phyloP scores from a whole-genome alignment of 1,140 invertebrate species.

The Drosophila pandora region DNA sequence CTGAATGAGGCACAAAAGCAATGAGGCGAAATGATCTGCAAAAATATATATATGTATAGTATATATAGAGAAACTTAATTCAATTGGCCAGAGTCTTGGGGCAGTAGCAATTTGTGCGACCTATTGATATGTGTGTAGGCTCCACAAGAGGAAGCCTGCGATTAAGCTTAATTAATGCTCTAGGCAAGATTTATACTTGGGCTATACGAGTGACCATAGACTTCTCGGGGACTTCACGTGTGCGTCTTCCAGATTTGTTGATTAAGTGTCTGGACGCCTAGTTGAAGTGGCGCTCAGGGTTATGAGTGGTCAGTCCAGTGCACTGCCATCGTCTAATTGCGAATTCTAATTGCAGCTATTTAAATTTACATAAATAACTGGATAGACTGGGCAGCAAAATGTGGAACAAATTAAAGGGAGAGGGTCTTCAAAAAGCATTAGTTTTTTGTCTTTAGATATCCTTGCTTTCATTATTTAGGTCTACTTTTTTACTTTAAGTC shows the following conservation, averaged over 20 bases:
- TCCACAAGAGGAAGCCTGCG: constrained; percentile 71
- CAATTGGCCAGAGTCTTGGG: constrained; percentile 62
- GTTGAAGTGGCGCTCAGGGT: constrained; percentile 60
- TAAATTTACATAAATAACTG: neutral
- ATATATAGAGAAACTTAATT: constrained; percentile 51
- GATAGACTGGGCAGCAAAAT: neutral
- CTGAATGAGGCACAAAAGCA: constrained; percentile 67
- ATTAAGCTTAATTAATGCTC: constrained; percentile 80
- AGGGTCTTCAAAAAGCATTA: neutral
- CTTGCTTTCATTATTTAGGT: too few relatives aligned
- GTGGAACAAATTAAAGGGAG: neutral
- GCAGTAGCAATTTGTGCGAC: constrained; percentile 43
- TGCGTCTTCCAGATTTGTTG: constrained; percentile 2
- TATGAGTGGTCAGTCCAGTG: constrained; percentile 29
- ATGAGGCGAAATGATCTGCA: constrained; percentile 47
- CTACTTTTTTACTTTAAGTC: too few relatives aligned
- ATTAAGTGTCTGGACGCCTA: constrained; percentile 37
- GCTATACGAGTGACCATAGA: neutral
- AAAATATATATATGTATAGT: constrained; percentile 30
- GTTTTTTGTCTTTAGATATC: too few relatives aligned
- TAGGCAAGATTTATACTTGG: constrained; percentile 45
- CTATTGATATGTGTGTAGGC: constrained; percentile 29
- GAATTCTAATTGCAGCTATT: constrained; percentile 21
- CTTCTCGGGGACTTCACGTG: constrained; percentile 31
- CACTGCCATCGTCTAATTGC: constrained; percentile 30